Percentiles rank a stretch among this genome's conserved stretches.
Evolutionary conservation across 2,113 vertebrate genomes (phyloP).

Genomic region (Machaerirhynchus nigripectus): DNA sequence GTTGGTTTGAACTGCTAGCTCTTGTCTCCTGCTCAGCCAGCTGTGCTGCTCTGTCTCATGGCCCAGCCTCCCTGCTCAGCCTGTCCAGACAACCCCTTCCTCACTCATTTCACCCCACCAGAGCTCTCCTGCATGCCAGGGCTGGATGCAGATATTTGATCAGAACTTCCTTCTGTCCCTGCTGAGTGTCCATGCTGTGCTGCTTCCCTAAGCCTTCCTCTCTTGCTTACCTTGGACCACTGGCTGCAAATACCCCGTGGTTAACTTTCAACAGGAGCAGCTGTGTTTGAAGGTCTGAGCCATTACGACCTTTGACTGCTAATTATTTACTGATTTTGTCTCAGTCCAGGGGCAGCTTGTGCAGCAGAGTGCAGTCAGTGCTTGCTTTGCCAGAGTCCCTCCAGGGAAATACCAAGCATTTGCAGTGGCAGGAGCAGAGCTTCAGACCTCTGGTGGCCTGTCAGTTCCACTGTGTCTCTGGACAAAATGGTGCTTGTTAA

Average conservation of each 20-base stretch:
- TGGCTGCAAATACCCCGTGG: background rate
- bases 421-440: background rate
- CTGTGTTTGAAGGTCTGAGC: background rate
- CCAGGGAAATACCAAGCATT: background rate
- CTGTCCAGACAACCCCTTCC: background rate
- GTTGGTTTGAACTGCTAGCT: background rate
- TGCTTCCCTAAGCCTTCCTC: background rate
- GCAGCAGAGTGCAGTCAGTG: background rate
- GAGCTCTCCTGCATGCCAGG: background rate
- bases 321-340: background rate
- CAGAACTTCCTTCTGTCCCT: background rate
- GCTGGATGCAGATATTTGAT: background rate
- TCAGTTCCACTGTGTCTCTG: background rate
- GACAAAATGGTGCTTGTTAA: background rate
- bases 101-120: background rate
- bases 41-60: background rate
- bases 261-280: background rate
- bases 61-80: background rate
- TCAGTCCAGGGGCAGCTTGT: background rate
- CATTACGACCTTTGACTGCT: background rate
- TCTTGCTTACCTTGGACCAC: background rate
- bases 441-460: background rate
- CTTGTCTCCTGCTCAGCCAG: background rate
- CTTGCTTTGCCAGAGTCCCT: background rate
- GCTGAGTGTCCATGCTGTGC: accelerated